phyloP scores from a whole-genome alignment of 2,113 vertebrate species.

The Pseudopipra pipra region DNA sequence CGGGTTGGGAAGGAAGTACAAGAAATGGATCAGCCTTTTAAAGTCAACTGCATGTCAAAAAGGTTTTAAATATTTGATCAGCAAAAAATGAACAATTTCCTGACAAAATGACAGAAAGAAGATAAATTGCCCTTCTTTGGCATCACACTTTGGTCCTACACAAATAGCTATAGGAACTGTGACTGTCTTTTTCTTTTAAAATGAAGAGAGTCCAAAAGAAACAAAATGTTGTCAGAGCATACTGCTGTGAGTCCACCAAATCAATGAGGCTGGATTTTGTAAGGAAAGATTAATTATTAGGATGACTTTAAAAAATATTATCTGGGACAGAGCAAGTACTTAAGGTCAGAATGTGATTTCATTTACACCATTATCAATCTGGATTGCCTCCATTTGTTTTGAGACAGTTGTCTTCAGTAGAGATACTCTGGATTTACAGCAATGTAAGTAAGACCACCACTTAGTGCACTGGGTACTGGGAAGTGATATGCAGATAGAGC shows the following conservation, averaged over 20 bases:
- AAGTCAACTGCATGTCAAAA: background rate
- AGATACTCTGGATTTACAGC: constrained; percentile 48
- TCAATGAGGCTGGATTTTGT: background rate
- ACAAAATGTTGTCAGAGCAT: background rate
- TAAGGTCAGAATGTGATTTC: background rate
- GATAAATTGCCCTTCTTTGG: background rate
- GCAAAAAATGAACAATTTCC: background rate
- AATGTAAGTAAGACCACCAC: background rate
- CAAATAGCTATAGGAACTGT: background rate
- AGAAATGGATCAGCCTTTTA: background rate
- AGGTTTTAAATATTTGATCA: background rate
- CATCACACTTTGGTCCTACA: background rate
- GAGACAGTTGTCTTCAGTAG: background rate
- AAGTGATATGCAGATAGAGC: constrained; percentile 21
- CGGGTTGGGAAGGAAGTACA: background rate
- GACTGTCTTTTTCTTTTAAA: background rate
- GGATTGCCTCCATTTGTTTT: background rate
- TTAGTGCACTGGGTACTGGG: background rate
- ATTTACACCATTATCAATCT: background rate
- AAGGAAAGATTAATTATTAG: background rate
- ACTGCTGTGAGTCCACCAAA: background rate
- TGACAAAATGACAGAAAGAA: background rate
- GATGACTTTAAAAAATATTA: background rate
- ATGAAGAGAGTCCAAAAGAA: background rate
- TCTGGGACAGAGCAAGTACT: background rate